Percentiles rank a stretch among this genome's conserved stretches.
Evolutionary conservation across 2,797 vertebrate genomes (phyloP).

Genomic region (Hippopotamyrus pictus): DNA sequence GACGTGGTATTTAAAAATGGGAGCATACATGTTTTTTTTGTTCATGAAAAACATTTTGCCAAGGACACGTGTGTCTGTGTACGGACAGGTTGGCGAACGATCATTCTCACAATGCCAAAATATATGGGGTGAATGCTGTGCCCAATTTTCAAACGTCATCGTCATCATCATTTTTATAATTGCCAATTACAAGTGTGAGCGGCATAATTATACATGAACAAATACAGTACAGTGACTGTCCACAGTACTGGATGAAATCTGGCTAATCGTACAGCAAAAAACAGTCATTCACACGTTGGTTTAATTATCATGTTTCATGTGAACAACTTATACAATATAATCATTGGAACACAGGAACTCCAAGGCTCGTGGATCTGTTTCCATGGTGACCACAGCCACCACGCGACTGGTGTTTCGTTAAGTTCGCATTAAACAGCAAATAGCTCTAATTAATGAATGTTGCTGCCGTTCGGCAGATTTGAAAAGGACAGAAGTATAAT

Average conservation of each 20-base stretch:
- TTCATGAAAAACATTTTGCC: not conserved
- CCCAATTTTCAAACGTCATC: not conserved
- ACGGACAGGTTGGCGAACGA: not conserved
- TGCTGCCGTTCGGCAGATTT: not conserved
- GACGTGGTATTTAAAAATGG: not conserved
- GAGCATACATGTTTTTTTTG: not conserved
- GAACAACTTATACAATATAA: conserved; percentile 7
- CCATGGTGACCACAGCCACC: not conserved
- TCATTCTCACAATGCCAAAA: not conserved
- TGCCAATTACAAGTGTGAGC: not conserved
- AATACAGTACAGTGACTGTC: not conserved
- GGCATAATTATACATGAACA: not conserved
- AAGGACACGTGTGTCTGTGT: not conserved
- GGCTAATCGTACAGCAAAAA: not conserved
- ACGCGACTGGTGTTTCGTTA: not conserved
- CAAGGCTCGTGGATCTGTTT: not conserved
- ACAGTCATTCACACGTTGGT: not conserved
- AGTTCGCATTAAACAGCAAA: not conserved
- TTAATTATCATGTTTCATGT: conserved; percentile 1
- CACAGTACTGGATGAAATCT: not conserved
- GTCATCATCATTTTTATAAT: not conserved
- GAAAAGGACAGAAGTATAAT: conserved; percentile 2
- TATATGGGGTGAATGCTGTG: not conserved
- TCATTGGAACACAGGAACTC: not conserved
- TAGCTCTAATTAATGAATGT: not conserved